Conservation (phyloP, 2,888 invertebrate species). For the Pseudolycoriella hygida region DNA sequence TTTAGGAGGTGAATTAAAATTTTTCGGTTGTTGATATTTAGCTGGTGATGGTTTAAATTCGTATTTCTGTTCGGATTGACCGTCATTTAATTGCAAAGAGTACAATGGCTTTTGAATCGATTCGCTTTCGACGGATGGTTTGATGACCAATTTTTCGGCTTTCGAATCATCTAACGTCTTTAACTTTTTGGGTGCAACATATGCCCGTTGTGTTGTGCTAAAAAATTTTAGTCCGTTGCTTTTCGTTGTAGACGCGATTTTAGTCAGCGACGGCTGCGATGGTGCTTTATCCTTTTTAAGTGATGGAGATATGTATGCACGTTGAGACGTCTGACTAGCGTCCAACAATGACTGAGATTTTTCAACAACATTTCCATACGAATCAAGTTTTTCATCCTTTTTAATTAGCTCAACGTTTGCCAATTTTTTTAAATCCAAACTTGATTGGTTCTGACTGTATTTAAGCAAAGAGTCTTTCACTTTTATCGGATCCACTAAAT, state of each 20-base stretch:
- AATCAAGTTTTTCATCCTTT: too few relatives aligned
- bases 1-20: neutral
- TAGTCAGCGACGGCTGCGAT: neutral
- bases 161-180: too few relatives aligned
- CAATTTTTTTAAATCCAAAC: too few relatives aligned
- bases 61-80: too few relatives aligned
- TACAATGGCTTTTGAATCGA: neutral
- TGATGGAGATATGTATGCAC: neutral
- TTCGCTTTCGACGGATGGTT: too few relatives aligned
- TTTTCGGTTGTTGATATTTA: too few relatives aligned
- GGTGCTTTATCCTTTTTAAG: neutral
- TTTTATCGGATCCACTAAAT: neutral
- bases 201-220: neutral
- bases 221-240: neutral
- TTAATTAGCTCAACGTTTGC: too few relatives aligned
- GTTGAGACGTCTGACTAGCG: neutral
- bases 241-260: neutral
- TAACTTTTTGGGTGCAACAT: neutral
- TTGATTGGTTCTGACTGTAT: too few relatives aligned
- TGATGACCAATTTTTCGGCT: too few relatives aligned
- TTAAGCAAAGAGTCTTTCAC: neutral
- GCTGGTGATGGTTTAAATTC: too few relatives aligned
- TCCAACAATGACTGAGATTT: too few relatives aligned
- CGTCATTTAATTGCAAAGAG: neutral
- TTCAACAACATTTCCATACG: too few relatives aligned